Percentiles rank a stretch among this genome's conserved stretches.
Evolutionary conservation across 2,888 invertebrate species (phyloP).

Genomic region (Micoletzkya japonica): DNA sequence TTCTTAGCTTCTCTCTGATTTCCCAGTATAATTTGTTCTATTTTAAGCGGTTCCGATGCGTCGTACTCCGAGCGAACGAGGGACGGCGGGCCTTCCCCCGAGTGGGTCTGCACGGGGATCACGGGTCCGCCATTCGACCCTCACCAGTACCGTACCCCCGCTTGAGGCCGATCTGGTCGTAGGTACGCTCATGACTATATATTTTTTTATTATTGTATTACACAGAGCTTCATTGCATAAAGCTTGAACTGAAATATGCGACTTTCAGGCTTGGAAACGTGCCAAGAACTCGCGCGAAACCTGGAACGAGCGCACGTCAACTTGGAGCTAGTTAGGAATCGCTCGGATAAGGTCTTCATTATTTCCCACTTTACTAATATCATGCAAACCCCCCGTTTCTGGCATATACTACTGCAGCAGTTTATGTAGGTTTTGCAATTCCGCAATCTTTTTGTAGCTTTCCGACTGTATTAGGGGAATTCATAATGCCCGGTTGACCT

Average conservation of each 20-base stretch:
- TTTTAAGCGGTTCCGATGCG: constrained; percentile 6
- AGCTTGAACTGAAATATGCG: neutral
- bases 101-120: constrained; percentile 9
- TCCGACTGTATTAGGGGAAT: no score
- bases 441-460: no score
- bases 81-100: constrained; percentile 7
- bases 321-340: constrained; percentile 46
- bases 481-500: neutral
- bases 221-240: neutral
- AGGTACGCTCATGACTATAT: neutral
- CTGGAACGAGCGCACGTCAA: constrained; percentile 40
- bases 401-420: neutral
- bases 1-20: neutral
- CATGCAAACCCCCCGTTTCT: neutral
- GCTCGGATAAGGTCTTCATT: constrained; percentile 38
- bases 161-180: constrained; percentile 24
- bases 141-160: constrained; percentile 24
- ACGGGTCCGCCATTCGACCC: constrained; percentile 10
- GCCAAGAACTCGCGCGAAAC: constrained; percentile 39
- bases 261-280: constrained; percentile 38
- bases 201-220: neutral
- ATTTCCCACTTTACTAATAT: neutral
- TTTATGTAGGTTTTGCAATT: neutral
- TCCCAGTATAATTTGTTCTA: neutral
- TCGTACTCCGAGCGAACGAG: constrained; percentile 22